Conservation (phyloP, 1,140 invertebrate species). For the Apis cerana region DNA sequence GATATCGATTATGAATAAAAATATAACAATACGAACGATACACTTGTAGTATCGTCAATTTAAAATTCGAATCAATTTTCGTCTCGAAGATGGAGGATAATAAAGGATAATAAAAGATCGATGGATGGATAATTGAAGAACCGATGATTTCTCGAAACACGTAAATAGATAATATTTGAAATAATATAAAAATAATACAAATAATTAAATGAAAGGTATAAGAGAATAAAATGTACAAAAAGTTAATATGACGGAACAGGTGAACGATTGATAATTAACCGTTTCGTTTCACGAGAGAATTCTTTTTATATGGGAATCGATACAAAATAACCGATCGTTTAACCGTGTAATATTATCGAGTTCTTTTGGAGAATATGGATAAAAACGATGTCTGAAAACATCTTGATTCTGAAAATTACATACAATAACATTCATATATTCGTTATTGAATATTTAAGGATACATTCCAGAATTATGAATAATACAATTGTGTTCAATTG, state of each 20-base stretch:
- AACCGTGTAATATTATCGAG: not conserved
- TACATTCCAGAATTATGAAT: too few species aligned
- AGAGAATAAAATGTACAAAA: not conserved
- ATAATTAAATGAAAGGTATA: not conserved
- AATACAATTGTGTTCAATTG: too few species aligned
- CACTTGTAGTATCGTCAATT: not conserved
- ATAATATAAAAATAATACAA: not conserved
- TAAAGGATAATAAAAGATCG: not conserved
- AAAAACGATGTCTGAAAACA: not conserved
- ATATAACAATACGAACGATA: not conserved
- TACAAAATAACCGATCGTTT: not conserved
- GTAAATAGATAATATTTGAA: not conserved
- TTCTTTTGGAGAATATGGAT: not conserved
- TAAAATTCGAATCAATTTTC: not conserved
- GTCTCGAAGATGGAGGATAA: not conserved
- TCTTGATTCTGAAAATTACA: too few species aligned
- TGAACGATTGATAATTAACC: not conserved
- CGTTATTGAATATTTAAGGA: too few species aligned
- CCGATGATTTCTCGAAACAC: not conserved
- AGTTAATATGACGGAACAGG: not conserved
- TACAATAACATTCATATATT: too few species aligned
- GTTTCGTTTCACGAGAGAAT: not conserved
- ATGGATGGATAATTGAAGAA: not conserved
- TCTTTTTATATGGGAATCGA: slow-evolving; percentile 2
- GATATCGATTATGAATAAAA: too few species aligned